A percentile compares a stretch with the other conserved stretches of the same genome.
These are phyloP conservation scores for Mobula birostris DNA, from an alignment of 2,113 vertebrate genomes.

Conservation along the genomic window DNA sequence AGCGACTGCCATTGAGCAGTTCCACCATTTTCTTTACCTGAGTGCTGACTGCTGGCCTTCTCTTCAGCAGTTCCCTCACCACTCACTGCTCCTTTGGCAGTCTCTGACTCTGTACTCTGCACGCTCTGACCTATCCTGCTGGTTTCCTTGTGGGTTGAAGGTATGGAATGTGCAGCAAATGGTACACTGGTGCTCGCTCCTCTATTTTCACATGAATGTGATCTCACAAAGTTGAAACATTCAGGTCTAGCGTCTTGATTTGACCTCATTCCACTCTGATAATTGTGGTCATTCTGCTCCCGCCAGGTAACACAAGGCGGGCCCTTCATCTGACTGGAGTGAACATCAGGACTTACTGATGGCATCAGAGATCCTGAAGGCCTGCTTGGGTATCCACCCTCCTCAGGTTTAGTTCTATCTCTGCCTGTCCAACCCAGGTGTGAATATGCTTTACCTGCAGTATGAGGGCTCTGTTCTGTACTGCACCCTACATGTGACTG, in stretches of 20 bases:
- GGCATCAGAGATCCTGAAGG: not conserved
- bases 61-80: not conserved
- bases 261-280: not conserved
- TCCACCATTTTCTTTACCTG: not conserved
- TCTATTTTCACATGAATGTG: too few species aligned
- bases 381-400: not conserved
- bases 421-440: not conserved
- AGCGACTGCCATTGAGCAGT: too few species aligned
- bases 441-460: not conserved
- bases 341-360: not conserved
- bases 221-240: not conserved
- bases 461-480: not conserved
- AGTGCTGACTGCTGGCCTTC: not conserved
- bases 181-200: not conserved
- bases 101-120: not conserved
- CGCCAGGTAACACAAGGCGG: not conserved
- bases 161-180: not conserved
- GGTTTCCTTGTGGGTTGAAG: not conserved
- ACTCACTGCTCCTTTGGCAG: constrained; percentile 34
- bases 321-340: not conserved
- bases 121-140: not conserved
- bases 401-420: not conserved
- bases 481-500: not conserved
- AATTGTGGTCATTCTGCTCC: constrained; percentile 19
- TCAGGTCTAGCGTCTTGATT: not conserved